Conservation (phyloP, 1,140 invertebrate species). For the Ditylenchus dipsaci region DNA sequence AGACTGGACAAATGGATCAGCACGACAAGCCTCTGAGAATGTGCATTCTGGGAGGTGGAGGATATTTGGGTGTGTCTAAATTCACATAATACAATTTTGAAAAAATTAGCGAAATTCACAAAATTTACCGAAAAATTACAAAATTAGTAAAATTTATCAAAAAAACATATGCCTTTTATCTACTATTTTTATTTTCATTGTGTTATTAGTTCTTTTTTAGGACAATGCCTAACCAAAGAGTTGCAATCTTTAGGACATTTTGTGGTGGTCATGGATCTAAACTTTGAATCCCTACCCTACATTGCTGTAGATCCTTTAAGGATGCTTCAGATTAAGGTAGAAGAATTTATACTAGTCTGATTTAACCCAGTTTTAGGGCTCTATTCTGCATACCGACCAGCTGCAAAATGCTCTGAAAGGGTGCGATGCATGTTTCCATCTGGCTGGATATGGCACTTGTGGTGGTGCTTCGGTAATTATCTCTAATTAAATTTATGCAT, state of each 20-base stretch:
- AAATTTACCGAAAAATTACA: no score
- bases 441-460: conserved; percentile 42
- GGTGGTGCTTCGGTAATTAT: conserved; percentile 36
- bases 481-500: conserved; percentile 11
- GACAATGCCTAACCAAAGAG: conserved; percentile 32
- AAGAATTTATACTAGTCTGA: conserved; percentile 13
- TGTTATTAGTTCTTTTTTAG: conserved; percentile 9
- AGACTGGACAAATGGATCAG: no score
- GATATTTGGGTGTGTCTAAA: conserved; percentile 27
- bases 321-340: conserved; percentile 21
- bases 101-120: no score
- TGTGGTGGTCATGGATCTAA: conserved; percentile 40
- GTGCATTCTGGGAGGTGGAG: conserved; percentile 44
- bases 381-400: conserved; percentile 19
- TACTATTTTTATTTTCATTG: neutral
- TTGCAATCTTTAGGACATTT: conserved; percentile 38
- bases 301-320: conserved; percentile 29
- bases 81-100: no score
- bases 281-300: conserved; percentile 28
- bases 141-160: no score
- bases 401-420: conserved; percentile 30
- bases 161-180: neutral
- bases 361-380: conserved; percentile 35
- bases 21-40: conserved; percentile 13
- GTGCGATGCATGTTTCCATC: conserved; percentile 43